These are phyloP conservation scores for Amphiduros pacificus DNA, from an alignment of 2,888 invertebrate species.

Conservation along the genomic window DNA sequence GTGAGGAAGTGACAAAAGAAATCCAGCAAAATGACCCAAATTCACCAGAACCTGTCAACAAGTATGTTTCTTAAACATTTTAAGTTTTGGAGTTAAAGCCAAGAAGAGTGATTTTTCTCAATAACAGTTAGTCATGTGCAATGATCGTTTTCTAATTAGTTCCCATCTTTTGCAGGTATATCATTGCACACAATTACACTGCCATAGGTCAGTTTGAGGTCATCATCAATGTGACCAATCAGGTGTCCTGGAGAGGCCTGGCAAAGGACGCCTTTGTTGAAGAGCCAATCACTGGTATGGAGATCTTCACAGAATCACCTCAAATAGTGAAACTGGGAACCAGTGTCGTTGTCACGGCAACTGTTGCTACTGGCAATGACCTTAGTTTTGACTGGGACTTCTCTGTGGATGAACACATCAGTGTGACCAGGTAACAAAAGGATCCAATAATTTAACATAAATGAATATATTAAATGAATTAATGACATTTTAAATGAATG, in stretches of 20 bases:
- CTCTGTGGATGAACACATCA: conserved; percentile 29
- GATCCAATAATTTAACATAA: no score
- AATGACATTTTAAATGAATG: no score
- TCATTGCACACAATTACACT: neutral
- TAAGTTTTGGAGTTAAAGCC: no score
- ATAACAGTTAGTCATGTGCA: no score
- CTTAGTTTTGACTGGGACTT: conserved; percentile 47
- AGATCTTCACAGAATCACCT: neutral
- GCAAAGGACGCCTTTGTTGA: conserved; percentile 6
- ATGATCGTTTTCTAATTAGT: no score
- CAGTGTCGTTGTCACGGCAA: conserved; percentile 32
- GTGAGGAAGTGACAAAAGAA: no score
- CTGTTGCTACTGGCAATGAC: conserved; percentile 40
- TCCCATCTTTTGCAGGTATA: neutral
- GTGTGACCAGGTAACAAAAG: no score
- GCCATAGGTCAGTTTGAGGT: conserved; percentile 11
- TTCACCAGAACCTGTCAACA: no score
- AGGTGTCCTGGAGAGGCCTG: conserved; percentile 5
- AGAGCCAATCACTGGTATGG: conserved; percentile 19
- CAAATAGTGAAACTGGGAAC: conserved; percentile 8
- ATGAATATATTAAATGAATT: no score
- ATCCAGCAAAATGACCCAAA: no score
- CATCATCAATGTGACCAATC: conserved; percentile 18
- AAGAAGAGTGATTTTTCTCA: no score
- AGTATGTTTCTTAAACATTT: no score